Evolutionary conservation across 2,113 vertebrate species (phyloP).

Genomic region (Sylvietta virens): DNA sequence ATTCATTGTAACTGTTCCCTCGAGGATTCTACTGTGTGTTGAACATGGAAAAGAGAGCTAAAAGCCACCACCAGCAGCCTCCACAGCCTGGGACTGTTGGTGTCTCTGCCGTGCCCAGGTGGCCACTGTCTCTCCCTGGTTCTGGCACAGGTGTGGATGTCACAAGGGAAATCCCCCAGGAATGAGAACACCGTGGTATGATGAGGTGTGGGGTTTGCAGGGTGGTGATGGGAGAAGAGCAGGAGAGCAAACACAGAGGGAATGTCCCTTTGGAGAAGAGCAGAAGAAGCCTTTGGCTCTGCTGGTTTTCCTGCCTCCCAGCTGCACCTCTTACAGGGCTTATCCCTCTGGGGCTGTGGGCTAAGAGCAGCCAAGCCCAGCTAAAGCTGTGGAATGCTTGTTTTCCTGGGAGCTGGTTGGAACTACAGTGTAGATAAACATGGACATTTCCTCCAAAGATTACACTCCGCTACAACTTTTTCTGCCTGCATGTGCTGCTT

Average conservation of each 20-base stretch:
- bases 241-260: not conserved
- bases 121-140: not conserved
- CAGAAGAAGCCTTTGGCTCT: not conserved
- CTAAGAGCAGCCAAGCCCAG: not conserved
- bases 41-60: not conserved
- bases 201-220: not conserved
- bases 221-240: not conserved
- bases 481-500: slow-evolving; percentile 3
- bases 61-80: not conserved
- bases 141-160: not conserved
- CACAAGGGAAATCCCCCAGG: not conserved
- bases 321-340: not conserved
- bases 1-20: not conserved
- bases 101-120: accelerated
- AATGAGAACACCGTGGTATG: accelerated
- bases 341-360: not conserved
- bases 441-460: slow-evolving; percentile 3
- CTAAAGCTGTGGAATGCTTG: not conserved
- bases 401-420: slow-evolving; percentile 30
- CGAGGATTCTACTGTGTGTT: not conserved
- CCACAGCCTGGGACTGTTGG: not conserved
- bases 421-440: slow-evolving; percentile 5
- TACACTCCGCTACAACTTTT: not conserved
- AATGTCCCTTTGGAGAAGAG: not conserved
- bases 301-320: not conserved